phyloP scores from a whole-genome alignment of 2,797 vertebrate genomes.

The Xenops minutus region DNA sequence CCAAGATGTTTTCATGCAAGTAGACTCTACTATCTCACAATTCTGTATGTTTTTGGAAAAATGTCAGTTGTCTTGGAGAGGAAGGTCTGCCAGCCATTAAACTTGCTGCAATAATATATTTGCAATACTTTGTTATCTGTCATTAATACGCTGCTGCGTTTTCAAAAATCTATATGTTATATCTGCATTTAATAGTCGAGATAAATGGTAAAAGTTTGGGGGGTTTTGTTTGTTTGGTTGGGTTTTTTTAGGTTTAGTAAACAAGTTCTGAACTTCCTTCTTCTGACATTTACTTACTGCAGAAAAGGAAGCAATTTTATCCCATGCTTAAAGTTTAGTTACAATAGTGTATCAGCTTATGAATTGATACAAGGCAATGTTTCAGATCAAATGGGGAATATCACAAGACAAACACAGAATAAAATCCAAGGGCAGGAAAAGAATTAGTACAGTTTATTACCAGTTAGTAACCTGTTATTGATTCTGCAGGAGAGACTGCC shows the following conservation, averaged over 20 bases:
- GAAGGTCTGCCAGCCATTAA: not conserved
- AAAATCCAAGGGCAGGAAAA: not conserved
- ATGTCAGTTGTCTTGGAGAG: not conserved
- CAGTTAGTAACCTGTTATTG: not conserved
- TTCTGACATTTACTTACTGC: not conserved
- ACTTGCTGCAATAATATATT: not conserved
- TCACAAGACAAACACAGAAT: not conserved
- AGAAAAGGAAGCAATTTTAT: not conserved
- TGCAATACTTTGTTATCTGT: not conserved
- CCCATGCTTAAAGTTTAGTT: not conserved
- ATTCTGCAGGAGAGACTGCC: not conserved
- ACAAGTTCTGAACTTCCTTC: not conserved
- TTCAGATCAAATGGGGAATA: not conserved
- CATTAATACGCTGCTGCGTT: not conserved
- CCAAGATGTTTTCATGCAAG: not conserved
- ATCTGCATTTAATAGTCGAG: not conserved
- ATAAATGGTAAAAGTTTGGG: not conserved
- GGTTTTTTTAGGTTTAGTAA: not conserved
- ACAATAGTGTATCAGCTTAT: not conserved
- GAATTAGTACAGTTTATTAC: not conserved
- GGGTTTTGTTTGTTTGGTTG: too few relatives aligned
- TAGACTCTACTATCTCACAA: not conserved
- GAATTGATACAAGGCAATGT: not conserved
- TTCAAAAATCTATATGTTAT: not conserved
- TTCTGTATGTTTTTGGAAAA: not conserved